A percentile compares a stretch with the other conserved stretches of the same genome.
Conservation (phyloP, 2,888 invertebrate species). For the Abscondita cerata region DNA sequence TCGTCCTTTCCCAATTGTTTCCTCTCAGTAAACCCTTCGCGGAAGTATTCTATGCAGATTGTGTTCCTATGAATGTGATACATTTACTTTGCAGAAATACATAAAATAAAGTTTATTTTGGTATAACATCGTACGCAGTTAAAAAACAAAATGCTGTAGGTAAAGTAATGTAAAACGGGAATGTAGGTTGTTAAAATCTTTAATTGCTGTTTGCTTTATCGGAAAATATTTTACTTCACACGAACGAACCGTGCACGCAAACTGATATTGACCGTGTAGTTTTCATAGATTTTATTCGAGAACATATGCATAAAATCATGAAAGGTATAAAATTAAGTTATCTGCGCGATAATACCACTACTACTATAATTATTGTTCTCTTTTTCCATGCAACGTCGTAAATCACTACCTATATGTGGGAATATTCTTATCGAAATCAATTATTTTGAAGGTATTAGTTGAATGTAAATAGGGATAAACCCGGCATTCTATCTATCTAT, state of each 20-base stretch:
- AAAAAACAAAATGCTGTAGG: neutral
- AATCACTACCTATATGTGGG: too few relatives aligned
- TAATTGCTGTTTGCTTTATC: constrained; percentile 35
- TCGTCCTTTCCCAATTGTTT: constrained; percentile 41
- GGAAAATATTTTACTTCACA: constrained; percentile 29
- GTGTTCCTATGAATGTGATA: constrained; percentile 37
- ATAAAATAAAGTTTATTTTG: too few relatives aligned
- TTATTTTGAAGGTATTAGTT: too few relatives aligned
- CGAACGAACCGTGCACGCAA: constrained; percentile 27
- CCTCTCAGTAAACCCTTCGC: constrained; percentile 32
- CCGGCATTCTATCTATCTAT: too few relatives aligned
- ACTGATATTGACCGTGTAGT: constrained; percentile 11
- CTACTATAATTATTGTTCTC: too few relatives aligned
- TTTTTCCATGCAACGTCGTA: too few relatives aligned
- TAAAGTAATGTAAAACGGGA: constrained; percentile 16
- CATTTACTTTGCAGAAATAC: constrained; percentile 16
- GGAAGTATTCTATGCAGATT: constrained; percentile 42
- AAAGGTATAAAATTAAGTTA: constrained; percentile 23
- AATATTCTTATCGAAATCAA: too few relatives aligned
- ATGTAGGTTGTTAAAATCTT: constrained; percentile 22
- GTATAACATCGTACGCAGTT: neutral
- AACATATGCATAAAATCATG: constrained; percentile 13
- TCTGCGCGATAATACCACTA: constrained; percentile 16
- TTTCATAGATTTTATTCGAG: constrained; percentile 15
- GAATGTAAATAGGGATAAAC: too few relatives aligned